Conservation (phyloP, 1,140 invertebrate species). For the Atopsyche davidsoni region DNA sequence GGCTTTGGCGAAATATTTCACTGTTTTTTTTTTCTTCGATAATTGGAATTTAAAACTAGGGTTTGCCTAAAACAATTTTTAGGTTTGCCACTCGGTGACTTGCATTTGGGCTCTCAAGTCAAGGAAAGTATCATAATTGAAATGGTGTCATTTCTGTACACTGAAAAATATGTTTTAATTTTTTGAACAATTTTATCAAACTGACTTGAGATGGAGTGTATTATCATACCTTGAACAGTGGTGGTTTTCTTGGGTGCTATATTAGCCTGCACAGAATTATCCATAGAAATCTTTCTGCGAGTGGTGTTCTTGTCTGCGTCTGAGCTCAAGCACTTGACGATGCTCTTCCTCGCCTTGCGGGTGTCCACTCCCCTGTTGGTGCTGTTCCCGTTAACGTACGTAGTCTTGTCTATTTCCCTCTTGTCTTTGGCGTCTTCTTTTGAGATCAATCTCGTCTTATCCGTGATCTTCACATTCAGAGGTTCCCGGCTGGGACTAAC, state of each 20-base stretch:
- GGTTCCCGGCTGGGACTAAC: constrained; percentile 39
- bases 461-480: constrained; percentile 30
- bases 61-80: no score
- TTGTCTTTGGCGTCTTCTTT: constrained; percentile 47
- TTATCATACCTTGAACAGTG: constrained; percentile 33
- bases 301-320: constrained; percentile 35
- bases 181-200: no score
- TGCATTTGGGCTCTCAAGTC: no score
- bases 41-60: no score
- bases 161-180: no score
- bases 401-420: constrained; percentile 44
- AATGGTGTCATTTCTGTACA: no score
- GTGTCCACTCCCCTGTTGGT: constrained; percentile 35
- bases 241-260: constrained; percentile 34
- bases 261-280: constrained; percentile 30
- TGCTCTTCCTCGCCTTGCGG: constrained; percentile 36
- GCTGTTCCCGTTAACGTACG: constrained; percentile 36
- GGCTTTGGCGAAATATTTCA: no score
- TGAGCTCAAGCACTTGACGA: constrained; percentile 27
- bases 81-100: no score
- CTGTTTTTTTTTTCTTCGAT: no score
- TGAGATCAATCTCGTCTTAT: constrained; percentile 42
- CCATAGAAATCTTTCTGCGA: constrained; percentile 33
- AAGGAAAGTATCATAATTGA: no score
- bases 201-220: no score